A percentile compares a stretch with the other conserved stretches of the same genome.
phyloP scores from a whole-genome alignment of 2,888 invertebrate genomes.

The Mythimna loreyi region DNA sequence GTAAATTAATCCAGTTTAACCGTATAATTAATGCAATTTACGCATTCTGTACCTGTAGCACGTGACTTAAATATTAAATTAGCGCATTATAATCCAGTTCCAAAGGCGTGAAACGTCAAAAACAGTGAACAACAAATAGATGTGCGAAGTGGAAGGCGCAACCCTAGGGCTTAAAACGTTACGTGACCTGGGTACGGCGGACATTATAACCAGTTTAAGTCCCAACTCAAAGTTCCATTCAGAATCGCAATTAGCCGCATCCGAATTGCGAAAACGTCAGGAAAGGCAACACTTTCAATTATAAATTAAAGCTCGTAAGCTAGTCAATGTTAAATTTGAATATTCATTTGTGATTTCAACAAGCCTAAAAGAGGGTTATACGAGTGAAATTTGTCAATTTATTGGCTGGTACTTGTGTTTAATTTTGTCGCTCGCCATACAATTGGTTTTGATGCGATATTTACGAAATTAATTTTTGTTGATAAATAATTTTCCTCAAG shows the following conservation, averaged over 20 bases:
- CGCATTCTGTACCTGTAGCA: constrained; percentile 44
- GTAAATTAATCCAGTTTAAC: constrained; percentile 37
- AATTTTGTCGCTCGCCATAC: constrained; percentile 37
- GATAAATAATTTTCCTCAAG: constrained; percentile 23
- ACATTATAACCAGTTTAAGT: constrained; percentile 82
- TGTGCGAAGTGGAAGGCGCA: constrained; percentile 74
- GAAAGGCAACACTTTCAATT: constrained; percentile 74
- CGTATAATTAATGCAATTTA: constrained; percentile 38
- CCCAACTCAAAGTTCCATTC: constrained; percentile 80
- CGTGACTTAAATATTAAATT: constrained; percentile 56
- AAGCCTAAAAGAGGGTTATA: constrained; percentile 62
- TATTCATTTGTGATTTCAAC: constrained; percentile 69
- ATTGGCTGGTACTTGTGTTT: constrained; percentile 55
- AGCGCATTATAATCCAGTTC: constrained; percentile 68
- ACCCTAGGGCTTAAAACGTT: constrained; percentile 77
- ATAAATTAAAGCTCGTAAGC: constrained; percentile 68
- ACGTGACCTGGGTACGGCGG: constrained; percentile 82
- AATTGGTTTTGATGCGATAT: constrained; percentile 43
- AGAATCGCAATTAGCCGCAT: constrained; percentile 83
- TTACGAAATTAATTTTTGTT: constrained; percentile 43
- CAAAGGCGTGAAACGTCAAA: constrained; percentile 81
- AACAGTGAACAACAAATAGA: constrained; percentile 77
- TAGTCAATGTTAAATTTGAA: constrained; percentile 68
- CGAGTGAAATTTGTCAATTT: constrained; percentile 62
- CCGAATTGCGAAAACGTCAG: constrained; percentile 74